Conservation (phyloP, 2,113 vertebrate species). For the Malurus elegans region DNA sequence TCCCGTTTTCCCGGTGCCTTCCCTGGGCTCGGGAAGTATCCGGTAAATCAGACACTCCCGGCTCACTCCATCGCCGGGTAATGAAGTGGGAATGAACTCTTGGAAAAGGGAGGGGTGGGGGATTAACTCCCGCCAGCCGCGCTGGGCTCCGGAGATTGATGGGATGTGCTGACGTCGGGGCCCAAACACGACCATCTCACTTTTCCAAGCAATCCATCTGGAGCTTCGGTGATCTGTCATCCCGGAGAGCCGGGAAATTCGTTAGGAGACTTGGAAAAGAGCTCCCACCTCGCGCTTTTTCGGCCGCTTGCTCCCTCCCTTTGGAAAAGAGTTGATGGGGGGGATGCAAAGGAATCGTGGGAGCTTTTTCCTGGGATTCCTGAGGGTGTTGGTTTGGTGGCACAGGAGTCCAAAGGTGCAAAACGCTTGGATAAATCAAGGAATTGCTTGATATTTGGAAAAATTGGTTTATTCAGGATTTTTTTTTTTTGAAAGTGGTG, state of each 20-base stretch:
- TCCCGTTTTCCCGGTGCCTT: neutral
- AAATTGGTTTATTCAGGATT: accelerated
- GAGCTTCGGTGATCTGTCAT: slow-evolving; percentile 58
- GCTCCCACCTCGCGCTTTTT: neutral
- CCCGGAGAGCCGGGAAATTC: neutral
- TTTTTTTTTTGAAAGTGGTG: neutral
- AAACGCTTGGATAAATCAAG: neutral
- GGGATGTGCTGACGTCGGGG: slow-evolving; percentile 59
- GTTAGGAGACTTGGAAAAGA: neutral
- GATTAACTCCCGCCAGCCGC: slow-evolving; percentile 11
- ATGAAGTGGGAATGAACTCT: slow-evolving; percentile 72
- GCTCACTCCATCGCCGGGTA: slow-evolving; percentile 39
- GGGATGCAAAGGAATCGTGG: neutral
- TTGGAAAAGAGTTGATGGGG: accelerated
- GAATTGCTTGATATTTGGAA: neutral
- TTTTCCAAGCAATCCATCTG: slow-evolving; percentile 68
- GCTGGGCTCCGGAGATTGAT: slow-evolving; percentile 53
- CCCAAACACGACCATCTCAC: slow-evolving; percentile 53
- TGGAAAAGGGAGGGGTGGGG: neutral
- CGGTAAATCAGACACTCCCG: slow-evolving; percentile 20
- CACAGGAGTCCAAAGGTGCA: neutral
- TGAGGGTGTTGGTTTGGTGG: neutral
- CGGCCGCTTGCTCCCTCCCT: accelerated
- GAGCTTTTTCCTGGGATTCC: neutral
- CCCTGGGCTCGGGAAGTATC: neutral